Base-by-base conservation (phyloP, 1,140 invertebrate genomes). In the Drosophila teissieri region DNA sequence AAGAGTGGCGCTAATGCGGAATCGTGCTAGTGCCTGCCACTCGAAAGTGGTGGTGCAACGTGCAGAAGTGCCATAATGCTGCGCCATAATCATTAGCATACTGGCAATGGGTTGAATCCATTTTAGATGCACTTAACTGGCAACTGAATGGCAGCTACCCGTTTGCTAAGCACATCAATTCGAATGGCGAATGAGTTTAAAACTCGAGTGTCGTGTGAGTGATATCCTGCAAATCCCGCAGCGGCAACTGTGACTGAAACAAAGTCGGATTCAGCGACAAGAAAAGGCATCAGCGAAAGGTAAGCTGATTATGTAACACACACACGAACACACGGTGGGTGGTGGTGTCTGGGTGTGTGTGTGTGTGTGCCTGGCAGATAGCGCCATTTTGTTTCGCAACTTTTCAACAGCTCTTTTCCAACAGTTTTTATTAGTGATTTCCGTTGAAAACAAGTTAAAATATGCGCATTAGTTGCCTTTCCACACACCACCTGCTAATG, bases 371-470 rank as follows among this genome's bases (percentile, higher is more conserved):
- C 55, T 45, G 15, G 76, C 88, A 83, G 83, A 88, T 89, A 79
- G 79, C 79, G 83, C 84, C 83, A 88, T 83, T 88, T 88, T 83
- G 84, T 77, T 88, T 89, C 61, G 56, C 61, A 89, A 89, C 83
- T 88, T 88, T 89, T 88, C 83, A 89, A 83, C 84, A 88, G 70
- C 75, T 79, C 75, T 75, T 88, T 82, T 58, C 27, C 63, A 83
- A 78, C 73, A 67, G 72, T 80, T 88, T 89, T 89, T 89, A 89
- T 88, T 89, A 78, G 83, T 84, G 83, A 80, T 83, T 88, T 89
- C 84, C 83, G 76, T 82, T 74, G 73, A 84, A 89, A 88, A 89
- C 80, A 88, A 83, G 57, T 70, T 64, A 64, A 83, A 75, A 79
- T 79, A 88, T 82, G 65, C 63, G 78, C 56, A 57, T 77, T 72